A percentile compares a stretch with the other conserved stretches of the same genome.
phyloP scores from a whole-genome alignment of 2,113 vertebrate species.

The Sula dactylatra region DNA sequence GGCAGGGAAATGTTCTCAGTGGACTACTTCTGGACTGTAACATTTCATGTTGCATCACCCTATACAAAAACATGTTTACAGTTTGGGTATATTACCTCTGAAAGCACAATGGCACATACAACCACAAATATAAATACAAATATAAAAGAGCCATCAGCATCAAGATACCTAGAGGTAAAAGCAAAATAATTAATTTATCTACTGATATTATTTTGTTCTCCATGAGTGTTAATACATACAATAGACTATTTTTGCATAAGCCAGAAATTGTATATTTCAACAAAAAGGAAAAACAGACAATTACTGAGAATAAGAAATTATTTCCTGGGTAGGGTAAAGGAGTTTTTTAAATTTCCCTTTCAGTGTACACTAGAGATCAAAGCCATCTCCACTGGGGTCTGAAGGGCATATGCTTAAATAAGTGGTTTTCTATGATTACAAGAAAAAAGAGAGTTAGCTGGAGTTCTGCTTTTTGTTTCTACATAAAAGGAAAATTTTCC shows the following conservation, averaged over 20 bases:
- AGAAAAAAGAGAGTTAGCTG: neutral
- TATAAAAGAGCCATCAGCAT: neutral
- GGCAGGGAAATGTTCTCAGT: neutral
- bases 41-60: neutral
- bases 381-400: neutral
- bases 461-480: neutral
- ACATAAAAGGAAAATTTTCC: neutral
- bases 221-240: neutral
- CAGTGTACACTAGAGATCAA: neutral
- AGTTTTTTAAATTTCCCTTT: neutral
- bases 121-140: neutral
- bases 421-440: neutral
- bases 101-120: neutral
- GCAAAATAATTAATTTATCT: neutral
- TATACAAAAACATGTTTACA: neutral
- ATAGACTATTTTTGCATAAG: neutral
- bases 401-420: neutral
- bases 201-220: neutral
- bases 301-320: neutral
- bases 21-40: neutral
- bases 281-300: neutral
- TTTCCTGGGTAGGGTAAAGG: neutral
- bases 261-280: neutral
- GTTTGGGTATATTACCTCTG: neutral
- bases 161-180: neutral